Evolutionary conservation across 2,797 vertebrate species (phyloP), one percentile per base, ranked within the genome.

Genomic region (Sebastes oblongus): DNA sequence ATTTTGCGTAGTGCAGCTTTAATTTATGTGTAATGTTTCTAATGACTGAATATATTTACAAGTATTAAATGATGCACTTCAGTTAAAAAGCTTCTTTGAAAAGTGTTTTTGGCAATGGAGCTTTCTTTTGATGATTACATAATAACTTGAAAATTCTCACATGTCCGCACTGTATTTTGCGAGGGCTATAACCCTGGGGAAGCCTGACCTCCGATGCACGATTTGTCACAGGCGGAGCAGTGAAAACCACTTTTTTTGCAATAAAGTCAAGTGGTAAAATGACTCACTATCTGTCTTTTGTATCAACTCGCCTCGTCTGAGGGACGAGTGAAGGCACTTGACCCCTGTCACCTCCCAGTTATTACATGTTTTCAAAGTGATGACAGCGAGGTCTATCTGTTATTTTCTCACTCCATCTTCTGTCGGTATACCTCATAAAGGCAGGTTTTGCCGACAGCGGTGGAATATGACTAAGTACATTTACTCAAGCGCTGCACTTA

Each of bases 291-390:
- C 83, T 76, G 82, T 80, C 86, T 84, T 86, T 87, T 72, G 46
- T 83, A 86, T 93, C 84, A 86, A 85, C 90, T 88, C 69, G 84
- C 91, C 89, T 91, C 62, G 29, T 84, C 72, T 74, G 84, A 77
- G 68, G 84, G 84, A 66, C 46, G 67, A 88, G 66, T 85, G 86
- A 84, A 84, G 77, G 74, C 90, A 89, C 89, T 95, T 92, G 92
- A 93, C 93, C 91, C 77, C 72, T 6, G 74, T 90, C 89, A 86
- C 91, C 90, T 75, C 66, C 13, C 55, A 77, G 91, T 88, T 93
- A 93, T 88, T 93, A 93, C 80, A 87, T 75, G 79, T 90, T 93
- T 82, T 81, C 52, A 84, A 87, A 89, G 78, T 8, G 80, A 88
- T 60, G 72, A 58, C 67, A 56, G 52, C 78, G 46, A 74, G 70